These are phyloP conservation scores for Aethina tumida DNA, from an alignment of 1,140 invertebrate species.

Conservation along the genomic window DNA sequence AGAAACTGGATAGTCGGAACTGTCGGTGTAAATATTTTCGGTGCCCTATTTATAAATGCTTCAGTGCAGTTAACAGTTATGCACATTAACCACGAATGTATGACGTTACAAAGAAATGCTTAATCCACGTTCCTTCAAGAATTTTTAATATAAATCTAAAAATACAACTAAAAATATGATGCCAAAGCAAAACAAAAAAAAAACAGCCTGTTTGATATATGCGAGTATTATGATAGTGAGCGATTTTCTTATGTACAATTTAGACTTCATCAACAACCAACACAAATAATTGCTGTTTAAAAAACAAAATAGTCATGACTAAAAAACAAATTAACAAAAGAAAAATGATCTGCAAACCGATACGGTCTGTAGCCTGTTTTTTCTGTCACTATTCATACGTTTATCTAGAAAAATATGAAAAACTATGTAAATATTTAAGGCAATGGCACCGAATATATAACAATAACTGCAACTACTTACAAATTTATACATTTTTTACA, in stretches of 20 bases:
- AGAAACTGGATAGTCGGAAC: slow-evolving; percentile 4
- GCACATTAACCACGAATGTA: slow-evolving; percentile 1
- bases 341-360: slow-evolving; percentile 9
- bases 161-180: slow-evolving; percentile 5
- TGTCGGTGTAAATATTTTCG: slow-evolving; percentile 1
- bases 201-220: slow-evolving; percentile 3
- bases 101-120: neutral
- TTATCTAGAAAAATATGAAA: slow-evolving; percentile 30
- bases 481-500: slow-evolving; percentile 16
- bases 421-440: slow-evolving; percentile 21
- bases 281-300: neutral
- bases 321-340: neutral
- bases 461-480: slow-evolving; percentile 19
- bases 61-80: neutral
- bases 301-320: neutral
- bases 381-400: slow-evolving; percentile 16
- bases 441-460: slow-evolving; percentile 26
- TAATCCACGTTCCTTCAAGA: slow-evolving; percentile 1
- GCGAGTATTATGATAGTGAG: slow-evolving; percentile 14
- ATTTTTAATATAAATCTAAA: slow-evolving; percentile 2
- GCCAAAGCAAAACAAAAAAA: slow-evolving; percentile 5
- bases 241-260: slow-evolving; percentile 7
- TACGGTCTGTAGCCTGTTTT: slow-evolving; percentile 11
- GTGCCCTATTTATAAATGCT: slow-evolving; percentile 1
- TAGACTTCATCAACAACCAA: neutral